phyloP scores from a whole-genome alignment of 2,888 invertebrate genomes.

The Malthinus flaveolus region DNA sequence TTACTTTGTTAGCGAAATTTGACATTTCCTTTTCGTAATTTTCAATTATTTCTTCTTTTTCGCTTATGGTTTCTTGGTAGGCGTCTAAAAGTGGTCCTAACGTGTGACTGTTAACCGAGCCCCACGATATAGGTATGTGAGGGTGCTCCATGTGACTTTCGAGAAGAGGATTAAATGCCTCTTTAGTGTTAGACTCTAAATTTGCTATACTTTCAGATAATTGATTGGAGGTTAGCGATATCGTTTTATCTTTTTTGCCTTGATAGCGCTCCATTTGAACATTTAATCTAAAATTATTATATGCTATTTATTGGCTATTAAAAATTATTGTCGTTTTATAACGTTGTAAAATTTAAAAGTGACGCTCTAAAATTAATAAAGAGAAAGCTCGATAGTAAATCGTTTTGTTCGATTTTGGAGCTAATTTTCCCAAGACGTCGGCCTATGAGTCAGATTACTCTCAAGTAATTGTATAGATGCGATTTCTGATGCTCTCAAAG shows the following conservation, averaged over 20 bases:
- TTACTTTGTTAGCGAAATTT: conserved; percentile 70
- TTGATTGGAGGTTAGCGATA: conserved; percentile 4
- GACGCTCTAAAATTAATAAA: too few species aligned
- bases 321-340: background rate
- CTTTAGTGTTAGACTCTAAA: conserved; percentile 24
- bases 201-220: conserved; percentile 18
- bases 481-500: too few species aligned
- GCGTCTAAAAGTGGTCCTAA: conserved; percentile 75
- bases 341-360: background rate
- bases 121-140: conserved; percentile 59
- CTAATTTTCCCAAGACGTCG: too few species aligned
- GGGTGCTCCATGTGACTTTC: conserved; percentile 50
- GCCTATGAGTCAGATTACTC: too few species aligned
- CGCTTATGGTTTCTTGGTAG: conserved; percentile 76
- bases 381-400: too few species aligned
- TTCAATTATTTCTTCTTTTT: conserved; percentile 72
- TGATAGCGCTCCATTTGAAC: conserved; percentile 78
- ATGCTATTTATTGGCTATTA: background rate
- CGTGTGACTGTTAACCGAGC: conserved; percentile 63
- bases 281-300: conserved; percentile 61
- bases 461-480: too few species aligned
- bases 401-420: too few species aligned
- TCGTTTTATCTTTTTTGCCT: conserved; percentile 57
- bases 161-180: conserved; percentile 33
- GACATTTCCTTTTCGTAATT: conserved; percentile 74